phyloP scores from a whole-genome alignment of 2,888 invertebrate species.

The Frankliniella fusca region DNA sequence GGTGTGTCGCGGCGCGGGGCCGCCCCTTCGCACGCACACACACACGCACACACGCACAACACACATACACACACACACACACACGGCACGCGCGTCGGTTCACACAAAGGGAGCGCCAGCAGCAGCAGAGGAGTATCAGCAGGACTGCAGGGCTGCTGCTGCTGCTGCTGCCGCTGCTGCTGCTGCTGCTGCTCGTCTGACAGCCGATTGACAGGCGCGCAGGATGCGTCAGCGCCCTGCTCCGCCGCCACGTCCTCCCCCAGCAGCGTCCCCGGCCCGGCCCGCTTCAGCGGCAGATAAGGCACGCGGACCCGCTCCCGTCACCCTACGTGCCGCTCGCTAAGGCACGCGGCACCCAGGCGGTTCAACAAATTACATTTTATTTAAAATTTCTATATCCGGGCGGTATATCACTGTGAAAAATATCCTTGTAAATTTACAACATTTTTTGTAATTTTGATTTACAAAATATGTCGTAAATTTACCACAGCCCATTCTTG shows the following conservation, averaged over 20 bases:
- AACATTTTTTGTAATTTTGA: too few relatives aligned
- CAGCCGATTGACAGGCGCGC: constrained; percentile 18
- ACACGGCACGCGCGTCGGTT: not conserved
- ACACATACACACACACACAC: too few relatives aligned
- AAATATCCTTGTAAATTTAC: too few relatives aligned
- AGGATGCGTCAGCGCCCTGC: constrained; percentile 7
- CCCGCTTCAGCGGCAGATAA: not conserved
- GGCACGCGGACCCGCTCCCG: not conserved
- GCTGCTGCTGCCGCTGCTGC: too few relatives aligned
- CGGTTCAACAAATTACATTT: not conserved
- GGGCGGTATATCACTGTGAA: not conserved
- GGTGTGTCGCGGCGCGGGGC: not conserved
- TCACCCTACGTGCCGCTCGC: not conserved
- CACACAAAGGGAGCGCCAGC: not conserved
- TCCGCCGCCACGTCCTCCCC: not conserved
- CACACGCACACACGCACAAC: too few relatives aligned
- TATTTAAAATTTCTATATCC: not conserved
- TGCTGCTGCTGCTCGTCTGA: not conserved
- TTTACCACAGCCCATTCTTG: too few relatives aligned
- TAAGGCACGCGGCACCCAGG: not conserved
- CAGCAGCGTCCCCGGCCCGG: not conserved
- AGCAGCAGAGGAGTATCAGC: not conserved
- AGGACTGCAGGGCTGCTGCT: too few relatives aligned
- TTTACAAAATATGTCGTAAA: too few relatives aligned
- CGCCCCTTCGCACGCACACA: not conserved